Percentiles rank a stretch among this genome's conserved stretches.
These are phyloP conservation scores for Falco cherrug DNA, from an alignment of 2,797 vertebrate genomes.

Conservation along the genomic window DNA sequence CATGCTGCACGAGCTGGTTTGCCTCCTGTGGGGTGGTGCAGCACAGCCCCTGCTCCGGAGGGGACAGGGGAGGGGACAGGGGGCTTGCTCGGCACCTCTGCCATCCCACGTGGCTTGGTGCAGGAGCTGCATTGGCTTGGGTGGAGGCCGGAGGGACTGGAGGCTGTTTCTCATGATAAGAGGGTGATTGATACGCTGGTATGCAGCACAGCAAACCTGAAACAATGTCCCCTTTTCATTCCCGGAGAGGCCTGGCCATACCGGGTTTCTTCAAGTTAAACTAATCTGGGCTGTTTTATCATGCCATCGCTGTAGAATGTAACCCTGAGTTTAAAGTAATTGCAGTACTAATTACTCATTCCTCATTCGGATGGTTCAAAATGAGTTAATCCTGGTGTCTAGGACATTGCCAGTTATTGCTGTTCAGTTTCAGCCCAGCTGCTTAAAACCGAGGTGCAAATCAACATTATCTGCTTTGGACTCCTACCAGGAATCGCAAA, in stretches of 20 bases:
- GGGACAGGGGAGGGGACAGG: fast-evolving
- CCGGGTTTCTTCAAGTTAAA: slow-evolving; percentile 32
- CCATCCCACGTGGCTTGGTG: background rate
- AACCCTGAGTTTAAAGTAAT: slow-evolving; percentile 61
- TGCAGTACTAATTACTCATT: slow-evolving; percentile 60
- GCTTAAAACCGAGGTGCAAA: background rate
- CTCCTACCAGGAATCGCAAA: background rate
- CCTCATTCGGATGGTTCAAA: slow-evolving; percentile 39
- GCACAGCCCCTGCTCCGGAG: background rate
- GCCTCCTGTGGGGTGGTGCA: background rate
- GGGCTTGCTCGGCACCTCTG: background rate
- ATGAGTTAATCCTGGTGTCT: slow-evolving; percentile 42
- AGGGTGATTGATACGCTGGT: slow-evolving; percentile 49
- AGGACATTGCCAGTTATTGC: slow-evolving; percentile 16
- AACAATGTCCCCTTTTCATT: slow-evolving; percentile 61
- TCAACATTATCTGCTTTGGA: background rate
- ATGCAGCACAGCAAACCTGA: slow-evolving; percentile 12
- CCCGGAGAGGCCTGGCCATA: background rate
- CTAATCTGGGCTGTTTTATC: slow-evolving; percentile 55
- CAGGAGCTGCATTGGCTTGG: background rate
- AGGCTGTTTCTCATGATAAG: slow-evolving; percentile 31
- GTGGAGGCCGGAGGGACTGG: background rate
- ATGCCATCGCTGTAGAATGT: slow-evolving; percentile 13
- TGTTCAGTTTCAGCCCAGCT: slow-evolving; percentile 2
- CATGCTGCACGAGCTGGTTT: slow-evolving; percentile 7